A percentile compares a stretch with the other conserved stretches of the same genome.
Conservation (phyloP, 2,797 vertebrate genomes). For the Lepus oiostolus region DNA sequence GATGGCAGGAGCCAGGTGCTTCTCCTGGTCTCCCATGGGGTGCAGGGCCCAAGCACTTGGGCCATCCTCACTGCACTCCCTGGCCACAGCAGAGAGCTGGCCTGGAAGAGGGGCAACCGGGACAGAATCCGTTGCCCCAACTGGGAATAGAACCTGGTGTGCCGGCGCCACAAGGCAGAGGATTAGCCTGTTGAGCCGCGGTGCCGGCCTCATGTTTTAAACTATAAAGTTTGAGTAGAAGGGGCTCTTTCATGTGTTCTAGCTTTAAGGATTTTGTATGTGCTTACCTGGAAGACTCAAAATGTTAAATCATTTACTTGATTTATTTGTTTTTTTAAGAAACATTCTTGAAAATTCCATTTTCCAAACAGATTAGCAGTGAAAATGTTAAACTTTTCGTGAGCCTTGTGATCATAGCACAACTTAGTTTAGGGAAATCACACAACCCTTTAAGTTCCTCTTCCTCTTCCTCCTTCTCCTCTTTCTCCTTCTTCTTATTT, state of each 20-base stretch:
- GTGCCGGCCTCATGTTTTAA: not conserved
- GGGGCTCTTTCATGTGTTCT: not conserved
- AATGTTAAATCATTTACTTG: not conserved
- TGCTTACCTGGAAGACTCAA: not conserved
- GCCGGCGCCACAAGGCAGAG: too few relatives aligned
- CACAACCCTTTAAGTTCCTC: not conserved
- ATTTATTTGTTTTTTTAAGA: slow-evolving; percentile 1
- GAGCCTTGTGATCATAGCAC: not conserved
- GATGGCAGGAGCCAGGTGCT: too few relatives aligned
- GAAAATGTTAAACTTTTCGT: not conserved
- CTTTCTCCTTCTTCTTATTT: not conserved
- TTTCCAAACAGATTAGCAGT: not conserved
- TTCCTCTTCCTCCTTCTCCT: too few relatives aligned
- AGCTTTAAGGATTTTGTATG: not conserved
- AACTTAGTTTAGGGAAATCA: not conserved
- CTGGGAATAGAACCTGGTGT: too few relatives aligned
- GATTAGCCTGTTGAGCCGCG: too few relatives aligned
- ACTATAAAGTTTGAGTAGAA: not conserved
- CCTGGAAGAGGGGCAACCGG: too few relatives aligned
- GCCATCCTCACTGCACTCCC: too few relatives aligned
- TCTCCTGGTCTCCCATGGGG: too few relatives aligned
- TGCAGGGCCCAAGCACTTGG: too few relatives aligned
- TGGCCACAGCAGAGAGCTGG: too few relatives aligned
- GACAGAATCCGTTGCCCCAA: too few relatives aligned
- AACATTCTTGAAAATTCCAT: not conserved